Percentiles rank a stretch among this genome's conserved stretches.
Conservation (phyloP, 2,888 invertebrate genomes). For the Neocrepidodera transversa region DNA sequence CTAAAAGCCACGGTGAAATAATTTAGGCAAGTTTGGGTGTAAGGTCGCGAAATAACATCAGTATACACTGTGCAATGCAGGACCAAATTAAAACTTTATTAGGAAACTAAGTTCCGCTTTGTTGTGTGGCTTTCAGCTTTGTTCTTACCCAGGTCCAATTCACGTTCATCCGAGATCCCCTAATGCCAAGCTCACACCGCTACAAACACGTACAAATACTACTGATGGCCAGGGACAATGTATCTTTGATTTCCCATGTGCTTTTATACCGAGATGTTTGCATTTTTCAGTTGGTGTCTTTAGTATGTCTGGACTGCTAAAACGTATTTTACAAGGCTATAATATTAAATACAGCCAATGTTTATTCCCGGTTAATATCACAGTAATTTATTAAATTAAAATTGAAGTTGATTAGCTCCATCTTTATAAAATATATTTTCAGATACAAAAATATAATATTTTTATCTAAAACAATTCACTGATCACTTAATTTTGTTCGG, state of each 20-base stretch:
- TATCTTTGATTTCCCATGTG: slow-evolving; percentile 9
- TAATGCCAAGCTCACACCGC: slow-evolving; percentile 10
- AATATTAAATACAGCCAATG: no score
- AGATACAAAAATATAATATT: no score
- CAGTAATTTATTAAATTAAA: no score
- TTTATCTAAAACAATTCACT: no score
- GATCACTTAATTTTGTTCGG: neutral
- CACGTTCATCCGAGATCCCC: slow-evolving; percentile 16
- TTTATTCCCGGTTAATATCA: no score
- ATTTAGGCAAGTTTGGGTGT: slow-evolving; percentile 11
- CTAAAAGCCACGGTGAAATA: slow-evolving; percentile 8
- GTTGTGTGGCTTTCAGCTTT: slow-evolving; percentile 29
- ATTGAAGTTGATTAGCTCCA: no score
- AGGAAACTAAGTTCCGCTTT: slow-evolving; percentile 29
- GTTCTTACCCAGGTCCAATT: slow-evolving; percentile 28
- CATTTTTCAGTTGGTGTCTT: slow-evolving; percentile 4
- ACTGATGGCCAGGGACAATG: neutral
- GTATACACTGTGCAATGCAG: slow-evolving; percentile 52
- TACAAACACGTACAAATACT: slow-evolving; percentile 10
- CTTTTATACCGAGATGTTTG: neutral
- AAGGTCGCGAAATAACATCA: slow-evolving; percentile 16
- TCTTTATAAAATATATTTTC: no score
- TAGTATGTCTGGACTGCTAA: no score
- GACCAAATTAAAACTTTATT: slow-evolving; percentile 39
- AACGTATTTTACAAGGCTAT: no score